Conservation (phyloP, 2,888 invertebrate species). For the Caenorhabditis sp. region DNA sequence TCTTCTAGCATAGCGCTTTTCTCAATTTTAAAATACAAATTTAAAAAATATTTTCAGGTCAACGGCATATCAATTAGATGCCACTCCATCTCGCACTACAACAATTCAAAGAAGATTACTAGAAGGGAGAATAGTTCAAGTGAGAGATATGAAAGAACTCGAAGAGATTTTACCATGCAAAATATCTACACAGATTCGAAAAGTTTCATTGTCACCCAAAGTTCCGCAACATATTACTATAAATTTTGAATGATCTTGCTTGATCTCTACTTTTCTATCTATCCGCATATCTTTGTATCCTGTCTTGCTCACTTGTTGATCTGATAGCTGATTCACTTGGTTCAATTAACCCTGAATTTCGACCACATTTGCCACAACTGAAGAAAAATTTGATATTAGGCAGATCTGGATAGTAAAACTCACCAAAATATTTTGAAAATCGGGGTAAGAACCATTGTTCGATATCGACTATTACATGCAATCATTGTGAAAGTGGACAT, state of each 20-base stretch:
- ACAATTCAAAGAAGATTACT: slow-evolving; percentile 44
- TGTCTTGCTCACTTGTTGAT: not conserved
- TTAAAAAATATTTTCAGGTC: slow-evolving; percentile 26
- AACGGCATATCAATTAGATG: slow-evolving; percentile 32
- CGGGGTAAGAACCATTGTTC: not conserved
- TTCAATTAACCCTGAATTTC: not conserved
- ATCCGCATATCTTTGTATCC: not conserved
- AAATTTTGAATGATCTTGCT: not conserved
- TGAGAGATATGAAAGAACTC: slow-evolving; percentile 39
- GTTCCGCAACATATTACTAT: not conserved
- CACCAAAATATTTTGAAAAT: not conserved
- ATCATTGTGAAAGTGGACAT: not conserved
- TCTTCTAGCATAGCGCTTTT: too few relatives aligned
- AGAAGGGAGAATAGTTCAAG: slow-evolving; percentile 48
- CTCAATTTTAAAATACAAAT: too few relatives aligned
- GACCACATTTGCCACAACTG: too few relatives aligned
- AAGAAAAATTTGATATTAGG: too few relatives aligned
- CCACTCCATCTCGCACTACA: slow-evolving; percentile 46
- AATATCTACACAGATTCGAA: slow-evolving; percentile 28
- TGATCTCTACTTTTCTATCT: not conserved
- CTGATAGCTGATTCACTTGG: not conserved
- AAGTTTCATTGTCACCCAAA: slow-evolving; percentile 16
- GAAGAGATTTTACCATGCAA: slow-evolving; percentile 46
- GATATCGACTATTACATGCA: not conserved
- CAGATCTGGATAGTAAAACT: not conserved